Percentiles rank a stretch among this genome's conserved stretches.
Evolutionary conservation across 2,113 vertebrate genomes (phyloP).

Genomic region (Vanacampus margaritifer): DNA sequence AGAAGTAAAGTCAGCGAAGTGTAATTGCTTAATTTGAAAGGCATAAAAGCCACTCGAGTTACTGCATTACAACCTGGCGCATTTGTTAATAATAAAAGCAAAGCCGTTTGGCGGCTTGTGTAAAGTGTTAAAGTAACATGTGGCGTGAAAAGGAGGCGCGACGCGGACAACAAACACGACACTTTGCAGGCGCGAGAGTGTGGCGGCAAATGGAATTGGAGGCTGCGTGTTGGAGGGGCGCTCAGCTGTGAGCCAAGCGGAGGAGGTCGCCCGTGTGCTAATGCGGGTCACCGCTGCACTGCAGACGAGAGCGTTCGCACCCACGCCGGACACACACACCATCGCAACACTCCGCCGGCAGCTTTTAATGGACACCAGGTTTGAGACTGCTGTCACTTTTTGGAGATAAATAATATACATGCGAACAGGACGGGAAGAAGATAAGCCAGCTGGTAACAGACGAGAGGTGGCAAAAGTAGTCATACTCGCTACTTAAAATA

Average conservation of each 20-base stretch:
- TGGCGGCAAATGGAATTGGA: conserved; percentile 40
- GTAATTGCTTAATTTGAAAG: too few relatives aligned
- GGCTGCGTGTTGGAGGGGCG: conserved; percentile 45
- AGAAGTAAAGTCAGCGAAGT: too few relatives aligned
- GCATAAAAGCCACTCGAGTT: too few relatives aligned
- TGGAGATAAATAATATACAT: conserved; percentile 74
- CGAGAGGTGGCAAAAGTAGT: too few relatives aligned
- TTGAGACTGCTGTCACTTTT: conserved; percentile 64
- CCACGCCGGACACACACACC: neutral
- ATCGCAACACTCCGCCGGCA: neutral
- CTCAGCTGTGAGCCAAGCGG: conserved; percentile 58
- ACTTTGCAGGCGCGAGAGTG: conserved; percentile 48
- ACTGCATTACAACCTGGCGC: neutral
- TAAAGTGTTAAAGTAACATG: conserved; percentile 41
- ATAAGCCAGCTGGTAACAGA: too few relatives aligned
- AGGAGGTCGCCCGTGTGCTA: conserved; percentile 45
- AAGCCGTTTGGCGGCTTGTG: conserved; percentile 33
- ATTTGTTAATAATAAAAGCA: conserved; percentile 57
- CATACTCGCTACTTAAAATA: too few relatives aligned
- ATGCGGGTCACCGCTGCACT: conserved; percentile 62
- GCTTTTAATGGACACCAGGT: neutral
- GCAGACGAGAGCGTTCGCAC: conserved; percentile 14
- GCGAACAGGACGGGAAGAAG: conserved; percentile 18
- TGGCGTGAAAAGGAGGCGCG: conserved; percentile 33
- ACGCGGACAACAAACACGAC: conserved; percentile 40